These are phyloP conservation scores for Anthopleura xanthogrammica DNA, from an alignment of 92 coral and sea anemone genomes.

Conservation along the genomic window DNA sequence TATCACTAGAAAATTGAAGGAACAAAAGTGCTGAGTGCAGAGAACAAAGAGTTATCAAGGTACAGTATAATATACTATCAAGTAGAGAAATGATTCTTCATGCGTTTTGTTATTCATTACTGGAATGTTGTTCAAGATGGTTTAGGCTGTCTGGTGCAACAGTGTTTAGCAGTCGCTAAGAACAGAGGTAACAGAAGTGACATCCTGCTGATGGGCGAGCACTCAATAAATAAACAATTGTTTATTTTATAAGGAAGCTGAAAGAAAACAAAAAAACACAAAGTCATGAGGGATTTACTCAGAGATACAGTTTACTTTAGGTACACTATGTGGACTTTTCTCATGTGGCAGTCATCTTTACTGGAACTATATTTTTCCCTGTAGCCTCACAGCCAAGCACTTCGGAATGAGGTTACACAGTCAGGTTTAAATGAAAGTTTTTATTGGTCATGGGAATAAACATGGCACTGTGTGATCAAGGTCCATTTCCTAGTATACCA, in stretches of 20 bases:
- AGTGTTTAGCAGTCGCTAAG: not conserved
- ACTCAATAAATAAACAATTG: not conserved
- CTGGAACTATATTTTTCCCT: too few species aligned
- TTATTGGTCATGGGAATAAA: too few species aligned
- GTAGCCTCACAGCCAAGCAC: too few species aligned
- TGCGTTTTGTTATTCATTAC: not conserved
- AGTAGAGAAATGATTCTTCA: not conserved
- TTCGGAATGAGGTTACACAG: not conserved
- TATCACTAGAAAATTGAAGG: not conserved
- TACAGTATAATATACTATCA: not conserved
- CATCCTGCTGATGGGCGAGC: not conserved
- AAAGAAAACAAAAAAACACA: constrained; percentile 6
- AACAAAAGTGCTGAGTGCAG: not conserved
- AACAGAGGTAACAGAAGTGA: not conserved
- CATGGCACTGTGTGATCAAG: too few species aligned
- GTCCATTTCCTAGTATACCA: too few species aligned
- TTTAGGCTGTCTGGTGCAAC: not conserved
- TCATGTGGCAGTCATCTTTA: too few species aligned
- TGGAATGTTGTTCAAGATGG: not conserved
- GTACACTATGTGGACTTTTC: too few species aligned
- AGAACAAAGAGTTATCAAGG: not conserved
- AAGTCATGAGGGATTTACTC: not conserved
- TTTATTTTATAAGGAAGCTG: constrained; percentile 55
- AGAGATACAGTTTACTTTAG: too few species aligned
- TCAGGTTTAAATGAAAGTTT: too few species aligned